A percentile compares a stretch with the other conserved stretches of the same genome.
phyloP scores from a whole-genome alignment of 2,888 invertebrate genomes.

The Therioaphis trifolii region DNA sequence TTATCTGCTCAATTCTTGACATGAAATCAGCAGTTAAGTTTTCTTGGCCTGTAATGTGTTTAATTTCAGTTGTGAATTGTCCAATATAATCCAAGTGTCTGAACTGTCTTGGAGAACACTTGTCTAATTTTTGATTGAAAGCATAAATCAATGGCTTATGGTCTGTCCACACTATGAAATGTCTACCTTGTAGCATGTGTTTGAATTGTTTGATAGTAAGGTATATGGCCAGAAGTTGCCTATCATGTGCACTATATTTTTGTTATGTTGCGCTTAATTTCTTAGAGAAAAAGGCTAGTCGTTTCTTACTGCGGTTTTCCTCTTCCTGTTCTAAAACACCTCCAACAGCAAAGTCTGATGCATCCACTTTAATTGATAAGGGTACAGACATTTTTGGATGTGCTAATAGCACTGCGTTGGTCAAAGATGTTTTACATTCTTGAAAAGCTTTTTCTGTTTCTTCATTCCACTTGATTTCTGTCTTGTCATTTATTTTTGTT shows the following conservation, averaged over 20 bases:
- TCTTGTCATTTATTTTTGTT: no score
- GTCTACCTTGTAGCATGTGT: slow-evolving; percentile 64
- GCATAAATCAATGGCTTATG: slow-evolving; percentile 64
- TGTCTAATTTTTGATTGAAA: slow-evolving; percentile 58
- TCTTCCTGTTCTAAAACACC: slow-evolving; percentile 68
- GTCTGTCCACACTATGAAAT: slow-evolving; percentile 63
- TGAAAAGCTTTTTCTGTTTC: slow-evolving; percentile 67
- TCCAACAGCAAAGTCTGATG: slow-evolving; percentile 68
- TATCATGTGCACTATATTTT: slow-evolving; percentile 62
- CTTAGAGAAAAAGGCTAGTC: slow-evolving; percentile 64
- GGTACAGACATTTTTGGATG: slow-evolving; percentile 67
- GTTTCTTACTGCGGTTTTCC: slow-evolving; percentile 30
- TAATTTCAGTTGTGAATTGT: slow-evolving; percentile 63
- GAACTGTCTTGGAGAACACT: slow-evolving; percentile 37
- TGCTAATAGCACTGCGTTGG: slow-evolving; percentile 67
- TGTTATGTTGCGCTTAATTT: slow-evolving; percentile 52
- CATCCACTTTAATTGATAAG: slow-evolving; percentile 68
- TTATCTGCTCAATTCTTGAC: slow-evolving; percentile 51
- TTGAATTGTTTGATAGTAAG: slow-evolving; percentile 60
- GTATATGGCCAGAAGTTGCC: slow-evolving; percentile 64
- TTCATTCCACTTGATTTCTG: no score
- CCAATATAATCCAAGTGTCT: slow-evolving; percentile 51
- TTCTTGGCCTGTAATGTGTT: slow-evolving; percentile 44
- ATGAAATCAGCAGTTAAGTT: slow-evolving; percentile 59
- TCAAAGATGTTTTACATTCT: slow-evolving; percentile 66